Conservation (phyloP, 1,140 invertebrate species). For the Drosophila watanabei region DNA sequence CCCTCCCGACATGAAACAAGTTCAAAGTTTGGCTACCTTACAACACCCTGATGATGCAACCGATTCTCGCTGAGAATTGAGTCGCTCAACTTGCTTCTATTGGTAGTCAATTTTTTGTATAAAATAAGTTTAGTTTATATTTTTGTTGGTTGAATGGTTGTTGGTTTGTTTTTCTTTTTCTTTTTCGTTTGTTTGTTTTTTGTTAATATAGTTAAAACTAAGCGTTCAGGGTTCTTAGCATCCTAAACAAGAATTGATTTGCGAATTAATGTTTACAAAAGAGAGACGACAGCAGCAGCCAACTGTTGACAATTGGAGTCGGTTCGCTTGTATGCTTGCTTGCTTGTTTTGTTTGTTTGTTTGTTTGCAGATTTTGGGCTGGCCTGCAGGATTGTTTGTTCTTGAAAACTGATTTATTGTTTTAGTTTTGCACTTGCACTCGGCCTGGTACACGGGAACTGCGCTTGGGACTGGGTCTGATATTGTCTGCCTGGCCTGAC, state of each 20-base stretch:
- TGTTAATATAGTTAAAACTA: constrained; percentile 79
- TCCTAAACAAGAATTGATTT: constrained; percentile 78
- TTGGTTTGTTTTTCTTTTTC: constrained; percentile 27
- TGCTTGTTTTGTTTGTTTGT: constrained; percentile 30
- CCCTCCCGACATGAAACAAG: constrained; percentile 31
- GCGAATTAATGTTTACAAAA: constrained; percentile 64
- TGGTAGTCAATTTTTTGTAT: constrained; percentile 35
- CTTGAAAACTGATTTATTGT: constrained; percentile 30
- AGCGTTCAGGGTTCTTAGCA: constrained; percentile 75
- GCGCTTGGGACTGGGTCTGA: constrained; percentile 35
- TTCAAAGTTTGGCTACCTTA: constrained; percentile 61
- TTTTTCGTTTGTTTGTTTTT: constrained; percentile 30
- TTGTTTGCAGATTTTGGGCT: constrained; percentile 27
- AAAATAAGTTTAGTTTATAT: constrained; percentile 72
- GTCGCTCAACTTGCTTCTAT: constrained; percentile 19
- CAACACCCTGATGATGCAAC: constrained; percentile 10
- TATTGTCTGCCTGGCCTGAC: constrained; percentile 71
- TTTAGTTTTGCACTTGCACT: constrained; percentile 37
- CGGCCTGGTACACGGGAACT: constrained; percentile 34
- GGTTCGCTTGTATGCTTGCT: constrained; percentile 19
- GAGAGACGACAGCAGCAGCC: constrained; percentile 67
- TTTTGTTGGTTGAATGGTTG: constrained; percentile 39
- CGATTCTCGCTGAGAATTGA: constrained; percentile 35
- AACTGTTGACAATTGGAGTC: constrained; percentile 52
- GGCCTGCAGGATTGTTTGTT: constrained; percentile 18